Percentiles rank a stretch among this genome's conserved stretches.
phyloP scores from a whole-genome alignment of 1,140 invertebrate species.

The Pseudomyrmex dendroicus region DNA sequence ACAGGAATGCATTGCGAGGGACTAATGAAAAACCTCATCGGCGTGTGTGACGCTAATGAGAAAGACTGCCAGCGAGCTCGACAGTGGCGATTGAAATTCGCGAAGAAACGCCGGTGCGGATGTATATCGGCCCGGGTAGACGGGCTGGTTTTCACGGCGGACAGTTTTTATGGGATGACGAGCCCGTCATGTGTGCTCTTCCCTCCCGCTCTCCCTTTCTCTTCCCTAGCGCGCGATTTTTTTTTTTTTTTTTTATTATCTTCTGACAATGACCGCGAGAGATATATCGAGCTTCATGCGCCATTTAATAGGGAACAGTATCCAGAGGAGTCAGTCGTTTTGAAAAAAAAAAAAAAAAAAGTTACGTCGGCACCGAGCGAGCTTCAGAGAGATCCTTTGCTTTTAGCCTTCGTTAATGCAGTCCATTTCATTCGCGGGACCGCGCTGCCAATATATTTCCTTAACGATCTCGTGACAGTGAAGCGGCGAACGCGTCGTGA shows the following conservation, averaged over 20 bases:
- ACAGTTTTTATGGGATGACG: conserved; percentile 65
- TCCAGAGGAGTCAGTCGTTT: conserved; percentile 49
- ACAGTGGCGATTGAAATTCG: conserved; percentile 74
- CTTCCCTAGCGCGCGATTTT: not conserved
- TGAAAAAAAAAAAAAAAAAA: conserved; percentile 53
- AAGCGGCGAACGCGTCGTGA: conserved; percentile 35
- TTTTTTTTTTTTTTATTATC: conserved; percentile 31
- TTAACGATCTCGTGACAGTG: conserved; percentile 56
- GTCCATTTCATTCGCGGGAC: conserved; percentile 45
- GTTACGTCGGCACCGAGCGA: conserved; percentile 46
- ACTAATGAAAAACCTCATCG: conserved; percentile 83
- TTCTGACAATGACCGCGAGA: conserved; percentile 59
- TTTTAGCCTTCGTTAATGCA: conserved; percentile 58
- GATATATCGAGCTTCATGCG: conserved; percentile 63
- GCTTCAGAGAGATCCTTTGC: conserved; percentile 50
- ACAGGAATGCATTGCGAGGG: conserved; percentile 78
- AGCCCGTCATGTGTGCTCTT: conserved; percentile 18
- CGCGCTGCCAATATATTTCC: conserved; percentile 48
- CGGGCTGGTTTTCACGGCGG: conserved; percentile 54
- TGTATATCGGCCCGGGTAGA: conserved; percentile 58
- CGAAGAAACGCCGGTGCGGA: conserved; percentile 64
- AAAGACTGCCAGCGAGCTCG: conserved; percentile 69
- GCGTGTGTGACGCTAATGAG: conserved; percentile 77
- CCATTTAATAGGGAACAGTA: conserved; percentile 60
- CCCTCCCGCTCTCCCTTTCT: conserved; percentile 26